Base-by-base conservation (phyloP, 2,888 invertebrate genomes). In the Petrolisthes manimaculis region DNA sequence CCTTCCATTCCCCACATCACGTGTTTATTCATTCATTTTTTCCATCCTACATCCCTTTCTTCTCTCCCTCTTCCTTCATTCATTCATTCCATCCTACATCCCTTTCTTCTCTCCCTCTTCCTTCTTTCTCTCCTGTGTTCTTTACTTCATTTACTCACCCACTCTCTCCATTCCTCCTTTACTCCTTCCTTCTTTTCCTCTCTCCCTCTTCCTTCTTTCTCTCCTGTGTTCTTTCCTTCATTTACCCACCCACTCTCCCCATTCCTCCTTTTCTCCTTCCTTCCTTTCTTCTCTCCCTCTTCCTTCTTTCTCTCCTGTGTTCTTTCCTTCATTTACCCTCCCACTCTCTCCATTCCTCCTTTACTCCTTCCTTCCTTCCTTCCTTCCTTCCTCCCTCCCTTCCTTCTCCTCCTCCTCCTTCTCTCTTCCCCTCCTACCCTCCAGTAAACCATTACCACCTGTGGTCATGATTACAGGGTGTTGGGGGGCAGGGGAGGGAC, bases 351-450 rank as follows among this genome's bases (percentile, higher is more conserved):
- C 61, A 61, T 61, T 61, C 61, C 61, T 61, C 4, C 71, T 71
- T 6, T 71, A 2, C n/a, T 21, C 71, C 71, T 71, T 21, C 71
- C 71, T n/a, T 21, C 21, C 71, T n/a, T n/a, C n/a, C 71, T 71
- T 71, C n/a, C 71, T 71, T 18, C n/a, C n/a, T 71, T 71, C 12
- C n/a, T n/a, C n/a, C 71, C 71, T n/a, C n/a, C 71, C 71, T n/a
- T 18, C 21, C 71, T n/a, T 6, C 71, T 21, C 71, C 71, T n/a
- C 71, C 71, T 6, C n/a, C 71, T n/a, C 12, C 37, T 37, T 2
- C 37, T 37, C 37, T 37, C 37, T 37, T 37, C 37, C 37, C 37
- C 37, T 37, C 37, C 37, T 2, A 37, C 37, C 37, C 37, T 37
- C 37, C 37, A 37, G 37, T 37, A 37, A 37, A 37, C 37, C 37